Evolutionary conservation across 2,113 vertebrate genomes (phyloP), one percentile per base, ranked within the genome.

Genomic region (Anser cygnoides): DNA sequence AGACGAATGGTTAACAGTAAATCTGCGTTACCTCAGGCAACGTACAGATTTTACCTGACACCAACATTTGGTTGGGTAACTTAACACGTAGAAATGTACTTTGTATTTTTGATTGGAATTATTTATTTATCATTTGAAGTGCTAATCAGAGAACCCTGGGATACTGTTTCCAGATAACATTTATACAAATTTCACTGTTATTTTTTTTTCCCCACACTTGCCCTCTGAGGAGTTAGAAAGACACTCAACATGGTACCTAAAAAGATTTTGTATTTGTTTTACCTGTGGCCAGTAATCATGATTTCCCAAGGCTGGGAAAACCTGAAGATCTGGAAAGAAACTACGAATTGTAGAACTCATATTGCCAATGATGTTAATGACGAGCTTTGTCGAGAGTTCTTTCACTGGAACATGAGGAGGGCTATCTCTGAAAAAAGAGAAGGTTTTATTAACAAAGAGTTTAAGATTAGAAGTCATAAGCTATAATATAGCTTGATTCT

Each of bases 201-300:
- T 28, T 91, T 71, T 81, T 84, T 44, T 91, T 71, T 77, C 78
- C 43, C 75, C 43, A 73, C 22, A 75, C 1, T 3, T 78, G n/a
- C 17, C 49, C 84, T 92, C 63, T 75, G 41, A 70, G 39, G 29
- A 43, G 2, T 54, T 70, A 85, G 26, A 8, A 77, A 76, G 41
- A 73, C 46, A 59, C 5, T 50, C 25, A 78, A 1, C 49, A 28
- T 14, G 22, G 43, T 1, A 28, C 19, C 81, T 15, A 59, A 88
- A 83, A 16, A 33, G 28, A 80, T 20, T 65, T 55, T 50, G 86
- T 43, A 33, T 58, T 78, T 95, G n/a, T 78, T 81, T 95, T 98
- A 99, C 99, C 99, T 99, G 99, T 66, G 99, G 99, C 99, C 99
- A 99, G 91, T 99, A 99, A 98, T 99, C 99, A 43, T 99, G 99